Evolutionary conservation across 92 coral and sea anemone species (phyloP).

Genomic region (Ricordea florida): DNA sequence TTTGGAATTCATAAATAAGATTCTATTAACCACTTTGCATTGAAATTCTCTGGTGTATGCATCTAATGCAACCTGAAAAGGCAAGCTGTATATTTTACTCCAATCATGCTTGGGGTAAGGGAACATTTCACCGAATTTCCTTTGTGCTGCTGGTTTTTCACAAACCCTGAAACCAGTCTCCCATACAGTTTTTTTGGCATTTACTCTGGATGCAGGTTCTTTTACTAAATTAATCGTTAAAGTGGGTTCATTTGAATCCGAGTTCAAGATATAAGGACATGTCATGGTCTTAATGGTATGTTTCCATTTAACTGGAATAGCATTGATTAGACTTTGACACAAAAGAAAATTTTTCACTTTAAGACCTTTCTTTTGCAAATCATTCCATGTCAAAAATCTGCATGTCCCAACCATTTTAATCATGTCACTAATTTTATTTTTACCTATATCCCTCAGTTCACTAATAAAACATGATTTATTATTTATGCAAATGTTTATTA

Average conservation of each 20-base stretch:
- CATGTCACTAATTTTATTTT: neutral
- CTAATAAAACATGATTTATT: neutral
- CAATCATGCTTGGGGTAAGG: neutral
- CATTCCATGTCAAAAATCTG: too few species aligned
- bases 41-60: slow-evolving; percentile 20
- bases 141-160: neutral
- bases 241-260: neutral
- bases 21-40: slow-evolving; percentile 15
- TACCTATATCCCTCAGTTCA: neutral
- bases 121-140: neutral
- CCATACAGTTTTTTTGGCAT: neutral
- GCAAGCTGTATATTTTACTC: slow-evolving; percentile 16
- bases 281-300: neutral
- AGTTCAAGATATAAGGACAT: neutral
- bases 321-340: neutral
- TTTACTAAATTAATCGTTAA: neutral
- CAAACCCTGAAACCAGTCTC: neutral
- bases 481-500: neutral
- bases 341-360: neutral
- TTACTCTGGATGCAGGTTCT: neutral
- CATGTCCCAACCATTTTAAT: neutral
- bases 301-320: slow-evolving; percentile 1
- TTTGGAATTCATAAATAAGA: slow-evolving; percentile 3
- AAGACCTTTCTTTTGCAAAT: too few species aligned
- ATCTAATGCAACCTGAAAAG: slow-evolving; percentile 11